phyloP scores from a whole-genome alignment of 2,113 vertebrate genomes.

The Diglossa brunneiventris region DNA sequence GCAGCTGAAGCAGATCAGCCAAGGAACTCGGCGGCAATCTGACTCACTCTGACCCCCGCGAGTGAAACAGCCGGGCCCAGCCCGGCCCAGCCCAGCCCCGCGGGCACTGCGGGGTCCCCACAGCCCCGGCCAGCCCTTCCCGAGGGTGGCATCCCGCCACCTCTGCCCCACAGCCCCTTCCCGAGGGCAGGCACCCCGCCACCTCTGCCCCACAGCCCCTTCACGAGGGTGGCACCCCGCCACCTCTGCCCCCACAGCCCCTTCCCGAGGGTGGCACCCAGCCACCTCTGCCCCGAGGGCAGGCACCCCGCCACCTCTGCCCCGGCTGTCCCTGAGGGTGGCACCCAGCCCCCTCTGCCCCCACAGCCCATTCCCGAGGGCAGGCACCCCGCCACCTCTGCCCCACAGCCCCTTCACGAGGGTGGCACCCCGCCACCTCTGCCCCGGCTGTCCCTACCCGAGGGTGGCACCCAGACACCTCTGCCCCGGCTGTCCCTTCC shows the following conservation, averaged over 20 bases:
- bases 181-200: too few relatives aligned
- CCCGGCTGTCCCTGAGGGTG: too few relatives aligned
- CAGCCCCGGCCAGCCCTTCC: accelerated
- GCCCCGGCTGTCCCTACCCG: accelerated
- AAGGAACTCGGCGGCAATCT: background rate
- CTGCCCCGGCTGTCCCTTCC: too few relatives aligned
- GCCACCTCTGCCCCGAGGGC: background rate
- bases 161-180: background rate
- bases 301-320: too few relatives aligned
- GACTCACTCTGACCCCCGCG: background rate
- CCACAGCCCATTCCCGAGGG: background rate
- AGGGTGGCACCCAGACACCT: background rate
- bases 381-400: too few relatives aligned
- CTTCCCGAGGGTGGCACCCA: background rate
- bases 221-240: too few relatives aligned
- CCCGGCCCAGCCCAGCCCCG: accelerated
- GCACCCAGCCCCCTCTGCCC: too few relatives aligned
- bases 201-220: too few relatives aligned
- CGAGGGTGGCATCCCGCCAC: background rate
- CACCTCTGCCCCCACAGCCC: too few relatives aligned
- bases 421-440: too few relatives aligned
- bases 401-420: too few relatives aligned
- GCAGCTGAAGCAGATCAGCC: background rate
- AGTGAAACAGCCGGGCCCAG: background rate
- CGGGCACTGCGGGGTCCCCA: accelerated